phyloP scores from a whole-genome alignment of 2,888 invertebrate species.

The Anaspis maculata region DNA sequence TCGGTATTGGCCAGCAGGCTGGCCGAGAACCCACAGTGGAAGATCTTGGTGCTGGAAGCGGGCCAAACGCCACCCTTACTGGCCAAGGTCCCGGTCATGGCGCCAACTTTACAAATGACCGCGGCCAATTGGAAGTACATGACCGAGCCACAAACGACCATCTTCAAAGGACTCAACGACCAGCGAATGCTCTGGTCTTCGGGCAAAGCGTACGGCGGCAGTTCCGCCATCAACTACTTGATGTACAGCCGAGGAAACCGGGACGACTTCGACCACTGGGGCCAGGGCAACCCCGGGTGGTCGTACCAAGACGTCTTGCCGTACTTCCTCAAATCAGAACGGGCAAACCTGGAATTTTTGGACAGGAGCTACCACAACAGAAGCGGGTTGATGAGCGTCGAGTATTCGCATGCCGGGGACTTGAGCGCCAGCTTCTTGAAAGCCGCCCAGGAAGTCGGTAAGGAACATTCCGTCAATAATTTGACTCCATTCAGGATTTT shows the following conservation, averaged over 20 bases:
- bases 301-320: conserved; percentile 51
- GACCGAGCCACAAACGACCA: conserved; percentile 24
- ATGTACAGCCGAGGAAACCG: conserved; percentile 51
- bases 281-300: conserved; percentile 50
- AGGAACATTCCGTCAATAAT: too few relatives aligned
- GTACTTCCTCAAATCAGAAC: conserved; percentile 55
- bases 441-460: conserved; percentile 49
- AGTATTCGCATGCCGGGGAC: conserved; percentile 46
- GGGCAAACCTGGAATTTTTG: conserved; percentile 33
- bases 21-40: conserved; percentile 18
- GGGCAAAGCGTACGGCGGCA: conserved; percentile 51
- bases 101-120: not conserved
- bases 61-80: conserved; percentile 27
- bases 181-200: conserved; percentile 39
- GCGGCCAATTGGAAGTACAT: conserved; percentile 39
- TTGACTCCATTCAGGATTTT: too few relatives aligned
- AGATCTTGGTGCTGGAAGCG: conserved; percentile 20
- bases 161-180: conserved; percentile 24
- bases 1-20: conserved; percentile 19
- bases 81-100: not conserved
- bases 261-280: conserved; percentile 63
- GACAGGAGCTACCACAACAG: conserved; percentile 44
- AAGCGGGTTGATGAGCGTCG: conserved; percentile 45
- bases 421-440: conserved; percentile 59
- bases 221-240: conserved; percentile 38